These are phyloP conservation scores for Corythornis leucogaster DNA, from an alignment of 2,797 vertebrate species.

Conservation along the genomic window DNA sequence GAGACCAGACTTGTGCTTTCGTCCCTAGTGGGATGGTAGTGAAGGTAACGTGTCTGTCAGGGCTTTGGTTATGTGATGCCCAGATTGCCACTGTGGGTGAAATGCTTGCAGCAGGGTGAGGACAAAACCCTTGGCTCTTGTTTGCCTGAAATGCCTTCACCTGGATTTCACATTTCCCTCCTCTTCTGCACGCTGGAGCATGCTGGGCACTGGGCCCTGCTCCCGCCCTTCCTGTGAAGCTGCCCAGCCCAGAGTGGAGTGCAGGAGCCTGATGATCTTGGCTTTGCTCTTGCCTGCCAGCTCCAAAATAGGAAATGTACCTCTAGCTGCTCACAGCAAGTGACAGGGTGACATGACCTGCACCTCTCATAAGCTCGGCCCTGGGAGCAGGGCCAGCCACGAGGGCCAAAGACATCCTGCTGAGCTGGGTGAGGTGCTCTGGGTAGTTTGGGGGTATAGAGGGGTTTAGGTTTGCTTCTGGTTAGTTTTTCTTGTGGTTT, in stretches of 20 bases:
- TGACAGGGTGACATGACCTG: not conserved
- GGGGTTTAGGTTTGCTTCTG: not conserved
- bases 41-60: not conserved
- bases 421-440: not conserved
- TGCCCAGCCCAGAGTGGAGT: accelerated
- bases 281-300: not conserved
- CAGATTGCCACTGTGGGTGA: accelerated
- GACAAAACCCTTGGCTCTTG: not conserved
- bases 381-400: not conserved
- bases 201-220: accelerated
- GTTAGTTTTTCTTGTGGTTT: not conserved
- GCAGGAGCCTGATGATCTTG: not conserved
- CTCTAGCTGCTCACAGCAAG: conserved; percentile 6
- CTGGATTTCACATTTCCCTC: not conserved
- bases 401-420: not conserved
- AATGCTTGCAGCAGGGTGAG: not conserved
- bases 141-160: not conserved
- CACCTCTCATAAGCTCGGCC: not conserved
- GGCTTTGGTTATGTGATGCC: not conserved
- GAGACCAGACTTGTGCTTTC: not conserved
- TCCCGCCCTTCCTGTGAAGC: not conserved
- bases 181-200: not conserved
- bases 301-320: conserved; percentile 54
- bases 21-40: not conserved
- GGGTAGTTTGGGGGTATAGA: not conserved